Evolutionary conservation across 2,797 vertebrate species (phyloP).

Genomic region (Argyrosomus regius): DNA sequence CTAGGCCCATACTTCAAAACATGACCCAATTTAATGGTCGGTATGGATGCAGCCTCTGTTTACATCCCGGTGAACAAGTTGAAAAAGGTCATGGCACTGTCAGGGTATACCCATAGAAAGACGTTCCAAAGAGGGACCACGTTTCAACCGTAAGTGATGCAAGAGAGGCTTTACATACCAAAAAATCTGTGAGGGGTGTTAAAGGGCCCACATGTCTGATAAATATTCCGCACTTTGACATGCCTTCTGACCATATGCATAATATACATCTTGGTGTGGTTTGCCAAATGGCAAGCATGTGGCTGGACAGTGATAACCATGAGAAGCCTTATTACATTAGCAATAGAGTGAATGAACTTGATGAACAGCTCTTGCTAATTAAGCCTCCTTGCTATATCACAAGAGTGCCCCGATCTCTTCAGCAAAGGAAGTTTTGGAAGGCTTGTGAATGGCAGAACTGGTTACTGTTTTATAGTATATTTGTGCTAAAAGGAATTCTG

Average conservation of each 20-base stretch:
- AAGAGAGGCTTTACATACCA: slow-evolving; percentile 10
- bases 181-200: slow-evolving; percentile 25
- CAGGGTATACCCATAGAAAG: slow-evolving; percentile 25
- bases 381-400: slow-evolving; percentile 27
- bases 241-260: slow-evolving; percentile 63
- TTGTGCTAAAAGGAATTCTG: too few relatives aligned
- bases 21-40: slow-evolving; percentile 25
- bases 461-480: too few relatives aligned
- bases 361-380: slow-evolving; percentile 17
- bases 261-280: slow-evolving; percentile 62
- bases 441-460: too few relatives aligned
- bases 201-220: slow-evolving; percentile 17
- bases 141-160: slow-evolving; percentile 22
- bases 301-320: slow-evolving; percentile 57
- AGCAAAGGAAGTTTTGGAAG: too few relatives aligned
- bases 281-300: slow-evolving; percentile 56
- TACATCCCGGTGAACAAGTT: slow-evolving; percentile 22
- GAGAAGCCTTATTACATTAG: slow-evolving; percentile 44
- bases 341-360: slow-evolving; percentile 21
- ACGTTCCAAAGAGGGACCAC: slow-evolving; percentile 24
- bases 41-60: background rate
- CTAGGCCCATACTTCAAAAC: slow-evolving; percentile 3
- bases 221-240: slow-evolving; percentile 55
- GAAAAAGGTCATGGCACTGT: slow-evolving; percentile 10
- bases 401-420: too few relatives aligned